A percentile compares a stretch with the other conserved stretches of the same genome.
These are phyloP conservation scores for Hemistola chrysoprasaria DNA, from an alignment of 2,888 invertebrate genomes.

Conservation along the genomic window DNA sequence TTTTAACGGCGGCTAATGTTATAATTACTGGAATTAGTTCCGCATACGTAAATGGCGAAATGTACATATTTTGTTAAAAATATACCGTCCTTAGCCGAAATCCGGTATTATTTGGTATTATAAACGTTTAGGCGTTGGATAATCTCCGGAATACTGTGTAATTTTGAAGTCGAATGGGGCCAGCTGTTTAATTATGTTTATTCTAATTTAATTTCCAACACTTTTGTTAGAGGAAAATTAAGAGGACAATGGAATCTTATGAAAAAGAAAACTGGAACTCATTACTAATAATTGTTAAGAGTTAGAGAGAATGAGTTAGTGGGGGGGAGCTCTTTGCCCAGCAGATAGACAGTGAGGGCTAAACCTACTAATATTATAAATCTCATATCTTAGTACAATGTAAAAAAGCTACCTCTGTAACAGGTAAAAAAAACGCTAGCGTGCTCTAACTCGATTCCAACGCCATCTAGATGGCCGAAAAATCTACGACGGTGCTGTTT, in stretches of 20 bases:
- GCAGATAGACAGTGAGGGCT: no score
- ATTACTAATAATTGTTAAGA: no score
- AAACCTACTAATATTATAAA: no score
- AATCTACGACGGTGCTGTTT: no score
- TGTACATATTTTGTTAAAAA: constrained; percentile 1
- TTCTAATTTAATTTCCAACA: constrained; percentile 68
- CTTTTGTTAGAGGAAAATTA: constrained; percentile 29
- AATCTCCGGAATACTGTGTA: constrained; percentile 55
- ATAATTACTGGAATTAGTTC: constrained; percentile 52
- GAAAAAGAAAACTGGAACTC: no score
- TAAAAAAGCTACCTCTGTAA: no score
- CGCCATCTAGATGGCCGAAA: no score
- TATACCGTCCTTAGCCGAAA: constrained; percentile 31
- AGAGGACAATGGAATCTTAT: constrained; percentile 7
- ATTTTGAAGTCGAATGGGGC: constrained; percentile 60
- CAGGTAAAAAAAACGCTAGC: no score
- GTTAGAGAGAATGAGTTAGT: no score
- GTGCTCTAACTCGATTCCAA: no score
- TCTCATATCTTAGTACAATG: no score
- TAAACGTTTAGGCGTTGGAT: constrained; percentile 52
- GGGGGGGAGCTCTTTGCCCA: no score
- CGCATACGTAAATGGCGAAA: constrained; percentile 38
- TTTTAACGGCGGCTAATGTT: constrained; percentile 38
- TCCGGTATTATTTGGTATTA: constrained; percentile 41
- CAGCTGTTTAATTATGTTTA: constrained; percentile 70